These are phyloP conservation scores for Eidolon helvum DNA, from an alignment of 2,113 vertebrate species.

Conservation along the genomic window DNA sequence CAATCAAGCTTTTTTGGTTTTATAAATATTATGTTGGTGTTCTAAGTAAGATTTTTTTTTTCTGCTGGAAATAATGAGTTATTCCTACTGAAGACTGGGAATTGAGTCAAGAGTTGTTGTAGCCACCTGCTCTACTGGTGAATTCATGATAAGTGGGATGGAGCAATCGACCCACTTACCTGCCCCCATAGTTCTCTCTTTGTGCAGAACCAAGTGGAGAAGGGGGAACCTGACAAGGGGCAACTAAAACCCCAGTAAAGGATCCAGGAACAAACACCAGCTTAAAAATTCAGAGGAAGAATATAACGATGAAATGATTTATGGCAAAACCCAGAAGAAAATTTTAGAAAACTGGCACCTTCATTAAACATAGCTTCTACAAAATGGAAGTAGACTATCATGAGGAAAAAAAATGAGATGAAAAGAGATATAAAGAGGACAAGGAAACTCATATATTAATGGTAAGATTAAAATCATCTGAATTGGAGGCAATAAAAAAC, in stretches of 20 bases:
- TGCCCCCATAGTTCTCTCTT: background rate
- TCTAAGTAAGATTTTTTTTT: background rate
- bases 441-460: background rate
- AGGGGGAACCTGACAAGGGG: background rate
- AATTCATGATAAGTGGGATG: background rate
- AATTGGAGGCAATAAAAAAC: conserved; percentile 29
- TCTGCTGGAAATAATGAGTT: background rate
- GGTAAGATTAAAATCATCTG: conserved; percentile 18
- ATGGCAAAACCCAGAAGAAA: background rate
- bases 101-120: background rate
- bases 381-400: background rate
- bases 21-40: background rate
- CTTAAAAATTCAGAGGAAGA: background rate
- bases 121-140: background rate
- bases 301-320: background rate
- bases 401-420: background rate
- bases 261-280: background rate
- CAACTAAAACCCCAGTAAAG: background rate
- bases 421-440: background rate
- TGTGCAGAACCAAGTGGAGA: background rate
- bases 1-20: background rate
- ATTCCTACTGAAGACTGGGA: background rate
- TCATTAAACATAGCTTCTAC: background rate
- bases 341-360: background rate
- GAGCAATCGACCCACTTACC: background rate